Base-by-base conservation (phyloP, 1,140 invertebrate species). In the Zaprionus nigranus region DNA sequence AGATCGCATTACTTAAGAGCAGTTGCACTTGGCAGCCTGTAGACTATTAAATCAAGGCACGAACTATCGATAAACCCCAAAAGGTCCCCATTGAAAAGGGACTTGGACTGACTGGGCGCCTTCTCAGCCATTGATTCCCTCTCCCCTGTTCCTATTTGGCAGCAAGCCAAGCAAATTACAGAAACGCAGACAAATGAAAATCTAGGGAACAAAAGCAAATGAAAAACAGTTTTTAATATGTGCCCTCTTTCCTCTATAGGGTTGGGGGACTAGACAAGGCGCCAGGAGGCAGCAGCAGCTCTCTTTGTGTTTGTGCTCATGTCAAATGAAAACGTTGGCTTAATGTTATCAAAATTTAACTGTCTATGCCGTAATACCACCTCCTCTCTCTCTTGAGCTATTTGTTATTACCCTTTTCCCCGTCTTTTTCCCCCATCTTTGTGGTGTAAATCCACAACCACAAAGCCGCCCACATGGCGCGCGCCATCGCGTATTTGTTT, bases 31-130 rank as follows among this genome's bases (percentile, higher is more conserved):
- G 85, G 70, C 85, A 88, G 72, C 73, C 34, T 36, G 62, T 63
- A 90, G 85, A 90, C 85, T 76, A 85, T 90, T 88, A 88, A 88
- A 88, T 88, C 85, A 88, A 85, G 69, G 85, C 84, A 88, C 84
- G 84, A 88, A 88, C 84, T 84, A 88, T 88, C 81, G 78, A 87
- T 84, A 78, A 80, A 88, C 80, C 80, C 68, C 36, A 65, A 43
- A 63, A 34, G 30, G 30, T 11, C 30, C 30, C 30, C 9, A 11
- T 9, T 2, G 30, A 9, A 9, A 51, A 30, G 6, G 56, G 30
- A 57, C 20, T 15, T 17, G 30, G 28, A 13, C 15, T 15, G n/a
- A n/a, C 60, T 36, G n/a, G 7, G 15, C 53, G 20, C 51, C 13
- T 7, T 1, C 60, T 54, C 38, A 34, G n/a, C 30, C 40, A 22